phyloP scores from a whole-genome alignment of 2,888 invertebrate genomes.

The Pollenia griseotomentosa region DNA sequence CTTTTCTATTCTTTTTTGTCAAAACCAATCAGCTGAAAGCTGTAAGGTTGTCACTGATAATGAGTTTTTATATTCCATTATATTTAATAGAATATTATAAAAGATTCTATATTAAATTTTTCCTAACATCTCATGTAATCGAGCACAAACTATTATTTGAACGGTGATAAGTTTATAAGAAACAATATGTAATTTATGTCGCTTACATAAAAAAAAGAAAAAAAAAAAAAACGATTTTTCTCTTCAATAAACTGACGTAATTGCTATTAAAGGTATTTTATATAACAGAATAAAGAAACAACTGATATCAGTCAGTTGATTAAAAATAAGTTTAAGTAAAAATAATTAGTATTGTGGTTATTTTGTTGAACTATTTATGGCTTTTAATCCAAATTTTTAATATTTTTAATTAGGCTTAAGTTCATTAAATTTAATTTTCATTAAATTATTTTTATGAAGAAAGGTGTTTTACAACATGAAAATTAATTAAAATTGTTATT shows the following conservation, averaged over 20 bases:
- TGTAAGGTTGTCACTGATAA: conserved; percentile 21
- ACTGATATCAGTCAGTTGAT: too few species aligned
- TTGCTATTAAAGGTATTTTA: conserved; percentile 9
- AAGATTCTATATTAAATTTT: neutral
- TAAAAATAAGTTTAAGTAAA: neutral
- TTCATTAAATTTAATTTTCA: too few species aligned
- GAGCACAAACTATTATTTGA: conserved; percentile 37
- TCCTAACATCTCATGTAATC: conserved; percentile 4
- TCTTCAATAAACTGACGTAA: conserved; percentile 14
- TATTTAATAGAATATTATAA: neutral
- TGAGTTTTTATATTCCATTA: conserved; percentile 49
- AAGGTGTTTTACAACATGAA: too few species aligned
- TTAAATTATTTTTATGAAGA: too few species aligned
- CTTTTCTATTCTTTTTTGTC: neutral
- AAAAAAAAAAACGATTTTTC: conserved; percentile 27
- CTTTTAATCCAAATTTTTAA: too few species aligned
- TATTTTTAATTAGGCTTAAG: too few species aligned
- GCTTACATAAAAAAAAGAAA: conserved; percentile 23
- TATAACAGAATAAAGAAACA: neutral
- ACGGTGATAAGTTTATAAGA: conserved; percentile 49
- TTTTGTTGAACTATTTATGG: too few species aligned
- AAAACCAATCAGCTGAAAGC: conserved; percentile 6
- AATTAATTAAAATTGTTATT: too few species aligned
- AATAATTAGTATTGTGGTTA: too few species aligned
- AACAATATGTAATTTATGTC: conserved; percentile 38